Base-by-base conservation (phyloP, 2,797 vertebrate genomes). In the Apodemus agrarius region DNA sequence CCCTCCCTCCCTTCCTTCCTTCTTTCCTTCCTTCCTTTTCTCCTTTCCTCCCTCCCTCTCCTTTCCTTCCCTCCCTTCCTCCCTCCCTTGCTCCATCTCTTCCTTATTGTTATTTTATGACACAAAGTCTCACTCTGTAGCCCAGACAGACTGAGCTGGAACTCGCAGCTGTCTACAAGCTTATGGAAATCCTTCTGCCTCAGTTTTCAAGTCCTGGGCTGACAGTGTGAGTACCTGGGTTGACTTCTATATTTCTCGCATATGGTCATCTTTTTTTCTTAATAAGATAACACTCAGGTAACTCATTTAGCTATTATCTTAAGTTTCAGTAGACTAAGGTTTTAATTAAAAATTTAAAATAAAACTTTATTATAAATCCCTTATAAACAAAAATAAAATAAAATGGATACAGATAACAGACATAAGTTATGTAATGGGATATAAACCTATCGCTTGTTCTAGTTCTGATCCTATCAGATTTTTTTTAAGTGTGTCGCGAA, bases 231-330 rank as follows among this genome's bases (percentile, higher is more conserved):
- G 52, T 34, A 8, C 29, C 57, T 61, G 29, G 29, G 6, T 43
- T 46, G 37, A 63, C 12, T 22, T 54, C 7, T 61, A 21, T 93
- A 85, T n/a, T 85, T 81, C 9, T 96, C 83, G 80, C 26, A 1
- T 69, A 29, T 4, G 52, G 54, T 78, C 37, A 86, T 21, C 9
- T 94, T 90, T 92, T 94, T 91, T 92, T 94, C 63, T n/a, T 85
- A 92, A 74, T 46, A 92, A 96, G 93, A 76, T 9, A 86, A 3
- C 1, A 72, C 34, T 37, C 10, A 93, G 46, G 43, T 75, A 89
- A 83, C 26, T 65, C 46, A 94, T 26, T 54, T 67, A 94, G 89
- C 59, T 82, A 63, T 43, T 65, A 59, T 3, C 22, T 80, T 94
- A 88, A 79, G 26, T 83, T 79, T 61, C 88, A 86, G 63, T 22